phyloP scores from a whole-genome alignment of 2,113 vertebrate species.

The Rhegmatorhina hoffmannsi region DNA sequence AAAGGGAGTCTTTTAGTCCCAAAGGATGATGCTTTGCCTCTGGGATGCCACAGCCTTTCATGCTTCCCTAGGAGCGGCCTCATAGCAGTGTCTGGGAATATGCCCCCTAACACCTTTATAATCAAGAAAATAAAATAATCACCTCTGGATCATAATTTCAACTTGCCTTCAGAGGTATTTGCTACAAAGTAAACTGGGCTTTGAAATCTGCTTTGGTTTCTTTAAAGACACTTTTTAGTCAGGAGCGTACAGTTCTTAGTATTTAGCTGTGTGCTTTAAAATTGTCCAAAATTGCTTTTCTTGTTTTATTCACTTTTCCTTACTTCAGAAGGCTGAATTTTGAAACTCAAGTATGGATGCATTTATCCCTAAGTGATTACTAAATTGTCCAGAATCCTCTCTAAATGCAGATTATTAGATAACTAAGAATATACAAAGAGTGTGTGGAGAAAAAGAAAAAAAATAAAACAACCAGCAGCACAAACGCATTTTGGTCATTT shows the following conservation, averaged over 20 bases:
- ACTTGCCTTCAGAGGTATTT: background rate
- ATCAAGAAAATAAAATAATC: background rate
- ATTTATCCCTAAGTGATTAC: background rate
- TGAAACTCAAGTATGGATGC: background rate
- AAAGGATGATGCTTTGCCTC: background rate
- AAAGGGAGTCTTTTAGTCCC: background rate
- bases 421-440: background rate
- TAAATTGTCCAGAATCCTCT: background rate
- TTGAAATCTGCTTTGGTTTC: background rate
- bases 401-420: background rate
- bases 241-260: background rate
- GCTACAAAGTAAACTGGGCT: background rate
- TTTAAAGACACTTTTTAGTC: background rate
- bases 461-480: background rate
- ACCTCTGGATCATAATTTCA: background rate
- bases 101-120: background rate
- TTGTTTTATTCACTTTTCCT: background rate
- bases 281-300: background rate
- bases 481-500: background rate
- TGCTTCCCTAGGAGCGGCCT: rapidly evolving
- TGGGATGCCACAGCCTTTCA: background rate
- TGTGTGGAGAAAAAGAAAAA: rapidly evolving
- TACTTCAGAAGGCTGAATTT: background rate
- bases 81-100: background rate
- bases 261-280: background rate